Percentiles rank a stretch among this genome's conserved stretches.
Conservation (phyloP, 2,888 invertebrate genomes). For the Monopis laevigella region DNA sequence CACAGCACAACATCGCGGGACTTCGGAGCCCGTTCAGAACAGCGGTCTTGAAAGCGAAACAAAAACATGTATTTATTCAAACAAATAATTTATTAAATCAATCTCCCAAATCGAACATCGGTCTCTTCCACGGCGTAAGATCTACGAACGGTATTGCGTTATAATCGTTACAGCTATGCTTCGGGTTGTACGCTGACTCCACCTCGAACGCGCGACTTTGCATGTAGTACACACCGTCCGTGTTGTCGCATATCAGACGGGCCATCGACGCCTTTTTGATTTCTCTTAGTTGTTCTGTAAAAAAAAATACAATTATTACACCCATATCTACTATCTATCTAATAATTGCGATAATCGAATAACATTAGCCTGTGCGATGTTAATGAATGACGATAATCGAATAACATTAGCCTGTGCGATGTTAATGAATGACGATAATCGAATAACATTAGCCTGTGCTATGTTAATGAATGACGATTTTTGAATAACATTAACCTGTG, state of each 20-base stretch:
- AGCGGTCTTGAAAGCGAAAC: background rate
- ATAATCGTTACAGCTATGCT: slow-evolving; percentile 43
- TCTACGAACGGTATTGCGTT: slow-evolving; percentile 50
- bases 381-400: too few relatives aligned
- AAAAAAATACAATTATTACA: slow-evolving; percentile 13
- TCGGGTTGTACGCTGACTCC: slow-evolving; percentile 60
- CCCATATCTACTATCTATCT: too few relatives aligned
- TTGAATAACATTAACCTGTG: too few relatives aligned
- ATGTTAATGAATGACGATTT: too few relatives aligned
- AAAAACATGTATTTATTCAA: background rate
- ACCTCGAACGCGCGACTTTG: slow-evolving; percentile 75
- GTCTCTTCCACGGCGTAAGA: slow-evolving; percentile 55
- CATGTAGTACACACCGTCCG: slow-evolving; percentile 71
- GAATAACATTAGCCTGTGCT: too few relatives aligned
- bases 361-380: too few relatives aligned
- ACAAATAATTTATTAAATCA: background rate
- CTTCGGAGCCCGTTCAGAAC: too few relatives aligned
- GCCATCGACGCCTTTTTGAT: slow-evolving; percentile 82
- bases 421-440: too few relatives aligned
- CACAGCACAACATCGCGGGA: too few relatives aligned
- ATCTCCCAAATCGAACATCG: slow-evolving; percentile 31
- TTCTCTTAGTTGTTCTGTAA: slow-evolving; percentile 75
- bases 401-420: too few relatives aligned
- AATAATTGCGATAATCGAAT: too few relatives aligned
- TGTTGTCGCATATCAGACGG: slow-evolving; percentile 83